Conservation (phyloP, 64 coral and sea anemone genomes). For the Cladopsammia gracilis region DNA sequence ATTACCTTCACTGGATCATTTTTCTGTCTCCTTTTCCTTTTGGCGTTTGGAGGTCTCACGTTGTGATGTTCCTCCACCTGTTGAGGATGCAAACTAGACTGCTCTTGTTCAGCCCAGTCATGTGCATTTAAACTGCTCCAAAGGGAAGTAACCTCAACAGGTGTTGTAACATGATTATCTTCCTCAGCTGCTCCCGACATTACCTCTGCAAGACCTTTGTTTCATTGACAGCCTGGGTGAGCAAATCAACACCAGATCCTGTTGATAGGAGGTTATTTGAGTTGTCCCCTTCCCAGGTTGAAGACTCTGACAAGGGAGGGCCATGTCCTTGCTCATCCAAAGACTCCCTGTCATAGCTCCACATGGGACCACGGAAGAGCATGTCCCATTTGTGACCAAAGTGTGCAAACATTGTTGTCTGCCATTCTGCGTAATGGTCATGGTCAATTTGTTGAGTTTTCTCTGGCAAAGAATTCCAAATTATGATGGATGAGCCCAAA, state of each 20-base stretch:
- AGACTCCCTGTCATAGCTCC: not conserved
- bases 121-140: not conserved
- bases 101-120: not conserved
- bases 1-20: not conserved
- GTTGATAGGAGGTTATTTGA: not conserved
- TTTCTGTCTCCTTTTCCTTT: not conserved
- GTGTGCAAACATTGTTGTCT: conserved; percentile 67
- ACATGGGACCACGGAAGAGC: conserved; percentile 38
- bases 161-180: not conserved
- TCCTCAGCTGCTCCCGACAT: not conserved
- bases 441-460: not conserved
- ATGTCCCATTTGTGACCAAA: conserved; percentile 71
- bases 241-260: not conserved
- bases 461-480: conserved; percentile 41
- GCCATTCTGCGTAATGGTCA: conserved; percentile 55
- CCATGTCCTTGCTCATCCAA: not conserved
- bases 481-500: conserved; percentile 71
- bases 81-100: not conserved
- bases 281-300: not conserved
- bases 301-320: not conserved
- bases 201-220: not conserved
- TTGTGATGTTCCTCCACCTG: not conserved
- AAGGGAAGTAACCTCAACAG: not conserved
- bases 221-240: not conserved
- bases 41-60: not conserved